Base-by-base conservation (phyloP, 2,113 vertebrate species). In the Plectropomus leopardus region DNA sequence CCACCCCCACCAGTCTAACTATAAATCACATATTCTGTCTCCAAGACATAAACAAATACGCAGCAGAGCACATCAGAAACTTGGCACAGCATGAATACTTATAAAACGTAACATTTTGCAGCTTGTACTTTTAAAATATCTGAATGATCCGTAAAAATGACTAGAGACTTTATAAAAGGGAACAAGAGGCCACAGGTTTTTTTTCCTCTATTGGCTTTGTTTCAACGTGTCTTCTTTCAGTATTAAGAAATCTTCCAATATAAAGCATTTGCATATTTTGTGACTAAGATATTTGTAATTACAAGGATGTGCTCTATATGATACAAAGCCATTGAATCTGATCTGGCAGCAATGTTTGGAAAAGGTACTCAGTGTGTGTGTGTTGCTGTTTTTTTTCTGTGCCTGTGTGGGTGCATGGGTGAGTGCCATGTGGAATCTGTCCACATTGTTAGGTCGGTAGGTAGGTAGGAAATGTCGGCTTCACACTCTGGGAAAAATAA, bases 11-110 rank as follows among this genome's bases (percentile, higher is more conserved):
- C 89, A 82, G 84, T 88, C 84, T 81, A 88, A 93, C 90, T 88
- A 93, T 93, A 94, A 94, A 94, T 92, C 89, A 93, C 87, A 86
- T 80, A 84, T 84, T 89, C 90, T 92, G 88, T 91, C 88, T 86
- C 89, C 71, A 74, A 94, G 93, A 94, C 84, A 89, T 90, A 94
- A 94, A 93, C 91, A 93, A 90, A 93, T 91, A 93, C 26, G 84
- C 85, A 82, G 84, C 82, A 48, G 72, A 87, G 88, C 76, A 69
- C 86, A 91, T 88, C 86, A 80, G 83, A 91, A 92, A 88, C 88
- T 81, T 91, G 93, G 90, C 89, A 86, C 88, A 84, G 79, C 88
- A 75, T 91, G 86, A 91, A 91, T 87, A 83, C 82, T 78, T 83
- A 84, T 76, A 85, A 91, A 91, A 88, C 1, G 75, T 77, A 79